Conservation (phyloP, 2,797 vertebrate species). For the Syngnathus rostellatus region DNA sequence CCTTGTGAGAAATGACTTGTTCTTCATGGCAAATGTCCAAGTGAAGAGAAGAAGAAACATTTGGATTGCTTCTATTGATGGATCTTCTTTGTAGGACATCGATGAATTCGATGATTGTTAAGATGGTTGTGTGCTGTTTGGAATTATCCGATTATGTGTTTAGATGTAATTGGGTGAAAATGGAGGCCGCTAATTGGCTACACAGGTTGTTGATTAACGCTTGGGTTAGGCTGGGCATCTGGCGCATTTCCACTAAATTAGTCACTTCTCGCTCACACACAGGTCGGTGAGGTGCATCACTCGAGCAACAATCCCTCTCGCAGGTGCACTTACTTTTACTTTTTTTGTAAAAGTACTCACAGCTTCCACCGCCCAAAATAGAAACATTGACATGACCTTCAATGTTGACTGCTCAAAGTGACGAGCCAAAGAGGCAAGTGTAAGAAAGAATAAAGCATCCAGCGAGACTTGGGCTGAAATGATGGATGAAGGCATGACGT, state of each 20-base stretch:
- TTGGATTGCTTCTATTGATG: not conserved
- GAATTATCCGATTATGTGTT: not conserved
- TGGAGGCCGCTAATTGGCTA: not conserved
- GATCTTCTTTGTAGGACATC: not conserved
- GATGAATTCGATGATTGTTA: not conserved
- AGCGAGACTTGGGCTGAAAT: conserved; percentile 52
- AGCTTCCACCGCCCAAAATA: not conserved
- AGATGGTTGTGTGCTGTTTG: not conserved
- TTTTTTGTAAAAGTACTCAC: not conserved
- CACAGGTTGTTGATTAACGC: not conserved
- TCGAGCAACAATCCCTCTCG: not conserved
- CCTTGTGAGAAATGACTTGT: not conserved
- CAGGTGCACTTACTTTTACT: not conserved
- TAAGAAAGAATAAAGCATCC: conserved; percentile 27
- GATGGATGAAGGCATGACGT: conserved; percentile 58
- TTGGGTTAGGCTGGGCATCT: not conserved
- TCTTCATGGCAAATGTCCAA: not conserved
- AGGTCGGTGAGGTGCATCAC: not conserved
- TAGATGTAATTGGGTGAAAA: not conserved
- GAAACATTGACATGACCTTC: not conserved
- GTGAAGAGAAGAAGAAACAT: not conserved
- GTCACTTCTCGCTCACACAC: no score
- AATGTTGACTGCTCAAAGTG: not conserved
- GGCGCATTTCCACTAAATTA: no score
- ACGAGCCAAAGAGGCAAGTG: not conserved